Base-by-base conservation (phyloP, 2,888 invertebrate genomes). In the Trichacis sp. region DNA sequence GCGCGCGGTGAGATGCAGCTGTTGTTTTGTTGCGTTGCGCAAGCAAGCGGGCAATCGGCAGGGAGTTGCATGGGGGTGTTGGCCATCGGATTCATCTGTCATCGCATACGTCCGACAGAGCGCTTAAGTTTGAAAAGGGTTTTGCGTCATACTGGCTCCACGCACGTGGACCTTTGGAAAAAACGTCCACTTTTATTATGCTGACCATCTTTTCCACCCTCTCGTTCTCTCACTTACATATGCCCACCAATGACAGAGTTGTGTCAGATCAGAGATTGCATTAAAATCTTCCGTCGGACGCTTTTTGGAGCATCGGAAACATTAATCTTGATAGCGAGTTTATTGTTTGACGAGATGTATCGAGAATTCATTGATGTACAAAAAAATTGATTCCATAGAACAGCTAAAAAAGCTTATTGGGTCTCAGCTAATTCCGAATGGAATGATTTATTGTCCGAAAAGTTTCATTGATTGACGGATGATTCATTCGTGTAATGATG, bases 21-120 rank as follows among this genome's bases (percentile, higher is more conserved):
- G 83, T 83, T 83, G 83, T 83, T 82, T 81, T 83, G 82, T 80
- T 76, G 71, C 60, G 69, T 75, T 77, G 78, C 81, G 82, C 78
- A 81, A 83, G 74, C 76, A 68, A 70, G 69, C 63, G 64, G 64
- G 67, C 68, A 55, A 46, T 36, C 60, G 60, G 70, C 62, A 64
- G 76, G 74, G 74, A 75, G 74, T 75, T 73, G 67, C 72, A 72
- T 68, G 77, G 74, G 79, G 76, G 76, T 74, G 78, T 75, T 62
- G 71, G 69, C 67, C 65, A 51, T 56, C 45, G 61, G 63, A 74
- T 73, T 71, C 74, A 73, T 78, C 73, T 73, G 74, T 72, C 70
- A 70, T 67, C 62, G 56, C 61, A 64, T 68, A 57, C 68, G 59
- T 70, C 63, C 69, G 70, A 69, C 61, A 51, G 48, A 42, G 33